A percentile compares a stretch with the other conserved stretches of the same genome.
Evolutionary conservation across 2,797 vertebrate species (phyloP).

Genomic region (Hipposideros larvatus): DNA sequence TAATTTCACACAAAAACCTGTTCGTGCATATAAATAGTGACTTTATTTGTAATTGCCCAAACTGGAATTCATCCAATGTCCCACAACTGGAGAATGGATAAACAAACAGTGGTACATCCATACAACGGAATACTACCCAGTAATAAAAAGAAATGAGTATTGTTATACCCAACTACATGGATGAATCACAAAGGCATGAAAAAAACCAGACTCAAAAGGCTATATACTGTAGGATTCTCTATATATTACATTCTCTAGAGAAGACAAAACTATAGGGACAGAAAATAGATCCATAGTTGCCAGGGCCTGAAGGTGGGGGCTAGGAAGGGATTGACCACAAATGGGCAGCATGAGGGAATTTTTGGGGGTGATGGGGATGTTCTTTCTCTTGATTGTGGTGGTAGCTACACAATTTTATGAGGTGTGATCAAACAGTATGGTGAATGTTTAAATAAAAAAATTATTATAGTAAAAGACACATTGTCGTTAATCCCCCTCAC

Average conservation of each 20-base stretch:
- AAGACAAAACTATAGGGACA: not conserved
- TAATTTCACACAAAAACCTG: not conserved
- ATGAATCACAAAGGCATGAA: not conserved
- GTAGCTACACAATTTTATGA: not conserved
- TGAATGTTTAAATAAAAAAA: no score
- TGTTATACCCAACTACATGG: not conserved
- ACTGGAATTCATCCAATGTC: not conserved
- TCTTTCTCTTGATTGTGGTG: not conserved
- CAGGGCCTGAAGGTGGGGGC: not conserved
- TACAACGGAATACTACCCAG: not conserved
- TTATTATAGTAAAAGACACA: no score
- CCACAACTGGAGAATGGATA: not conserved
- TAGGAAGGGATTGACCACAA: not conserved
- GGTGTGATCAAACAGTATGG: no score
- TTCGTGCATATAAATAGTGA: not conserved
- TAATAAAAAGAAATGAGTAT: not conserved
- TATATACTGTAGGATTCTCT: not conserved
- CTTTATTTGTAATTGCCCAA: constrained; percentile 35
- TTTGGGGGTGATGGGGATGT: not conserved
- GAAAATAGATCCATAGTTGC: not conserved
- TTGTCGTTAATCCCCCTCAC: no score
- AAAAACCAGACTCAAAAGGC: not conserved
- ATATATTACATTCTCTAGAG: constrained; percentile 2
- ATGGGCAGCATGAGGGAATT: not conserved
- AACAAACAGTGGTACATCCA: not conserved